Base-by-base conservation (phyloP, 2,113 vertebrate genomes). In the Sylvietta virens region DNA sequence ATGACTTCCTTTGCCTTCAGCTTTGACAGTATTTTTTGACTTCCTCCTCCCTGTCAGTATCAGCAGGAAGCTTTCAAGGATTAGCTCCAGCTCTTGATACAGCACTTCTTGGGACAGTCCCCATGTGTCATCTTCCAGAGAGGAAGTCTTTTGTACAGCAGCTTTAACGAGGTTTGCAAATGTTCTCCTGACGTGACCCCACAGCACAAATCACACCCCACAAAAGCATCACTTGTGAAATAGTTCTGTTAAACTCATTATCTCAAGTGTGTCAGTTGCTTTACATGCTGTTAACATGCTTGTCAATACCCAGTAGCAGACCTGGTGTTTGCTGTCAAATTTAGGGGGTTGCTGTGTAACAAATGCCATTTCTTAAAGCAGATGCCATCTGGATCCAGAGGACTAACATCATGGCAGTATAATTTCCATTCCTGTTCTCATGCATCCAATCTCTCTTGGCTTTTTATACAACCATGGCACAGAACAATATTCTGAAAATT, bases 61-160 rank as follows among this genome's bases (percentile, higher is more conserved):
- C 81, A 93, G 94, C 71, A 95, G 95, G 94, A 95, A 96, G 72
- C 76, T 76, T 81, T 76, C 80, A 44, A 88, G 56, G 91, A 65
- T 70, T 23, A 91, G 42, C 67, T 91, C 22, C 28, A 58, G 65
- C 56, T 83, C 62, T 83, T 81, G 72, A 70, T 54, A 11, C 5
- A 37, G 64, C 89, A 58, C 47, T 88, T 71, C 70, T 37, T 44
- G 69, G 90, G 92, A 77, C 80, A 66, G 74, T 24, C 87, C 62
- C 54, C 42, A 10, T 6, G 50, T 86, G 58, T 93, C 85, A 66
- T 37, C 79, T 90, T 86, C 92, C 94, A 77, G 90, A n/a, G 9
- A 58, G 95, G 79, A 96, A 90, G 8, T 20, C 33, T 48, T 88
- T 65, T 80, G 74, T 73, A 3, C 0, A 8, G 74, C 50, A 82